Conservation (phyloP, 2,888 invertebrate species). For the Cephus rjabovi region DNA sequence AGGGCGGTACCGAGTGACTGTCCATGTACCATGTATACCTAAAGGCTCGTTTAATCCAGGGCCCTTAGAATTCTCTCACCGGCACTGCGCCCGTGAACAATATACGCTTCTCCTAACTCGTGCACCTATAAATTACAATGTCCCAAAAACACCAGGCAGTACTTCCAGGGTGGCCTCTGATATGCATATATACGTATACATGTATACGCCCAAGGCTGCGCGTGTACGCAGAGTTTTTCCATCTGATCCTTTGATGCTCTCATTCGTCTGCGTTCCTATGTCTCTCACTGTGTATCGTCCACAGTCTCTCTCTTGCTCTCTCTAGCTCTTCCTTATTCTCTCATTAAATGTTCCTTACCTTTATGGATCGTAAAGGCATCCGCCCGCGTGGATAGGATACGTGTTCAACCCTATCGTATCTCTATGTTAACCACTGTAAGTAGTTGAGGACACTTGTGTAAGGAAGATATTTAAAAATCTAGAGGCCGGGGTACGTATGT, state of each 20-base stretch:
- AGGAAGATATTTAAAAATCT: background rate
- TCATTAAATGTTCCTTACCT: background rate
- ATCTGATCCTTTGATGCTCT: slow-evolving; percentile 1
- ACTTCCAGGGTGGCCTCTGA: background rate
- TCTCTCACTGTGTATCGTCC: background rate
- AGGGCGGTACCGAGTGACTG: background rate
- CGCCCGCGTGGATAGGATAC: background rate
- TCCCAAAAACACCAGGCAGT: background rate
- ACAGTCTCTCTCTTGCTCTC: background rate
- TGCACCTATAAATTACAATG: slow-evolving; percentile 1
- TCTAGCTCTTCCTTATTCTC: background rate
- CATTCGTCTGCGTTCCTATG: background rate
- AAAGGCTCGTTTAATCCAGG: background rate
- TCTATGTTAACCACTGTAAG: background rate
- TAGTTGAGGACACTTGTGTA: background rate
- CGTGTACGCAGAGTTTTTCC: background rate
- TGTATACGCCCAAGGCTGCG: background rate
- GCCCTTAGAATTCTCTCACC: background rate
- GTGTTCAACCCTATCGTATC: background rate
- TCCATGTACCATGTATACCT: background rate
- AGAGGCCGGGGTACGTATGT: background rate
- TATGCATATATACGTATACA: background rate
- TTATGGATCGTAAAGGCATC: slow-evolving; percentile 3
- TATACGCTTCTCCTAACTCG: background rate
- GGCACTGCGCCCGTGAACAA: background rate